Evolutionary conservation across 2,888 invertebrate genomes (phyloP), one percentile per base, ranked within the genome.

Genomic region (Brachyptera risi): DNA sequence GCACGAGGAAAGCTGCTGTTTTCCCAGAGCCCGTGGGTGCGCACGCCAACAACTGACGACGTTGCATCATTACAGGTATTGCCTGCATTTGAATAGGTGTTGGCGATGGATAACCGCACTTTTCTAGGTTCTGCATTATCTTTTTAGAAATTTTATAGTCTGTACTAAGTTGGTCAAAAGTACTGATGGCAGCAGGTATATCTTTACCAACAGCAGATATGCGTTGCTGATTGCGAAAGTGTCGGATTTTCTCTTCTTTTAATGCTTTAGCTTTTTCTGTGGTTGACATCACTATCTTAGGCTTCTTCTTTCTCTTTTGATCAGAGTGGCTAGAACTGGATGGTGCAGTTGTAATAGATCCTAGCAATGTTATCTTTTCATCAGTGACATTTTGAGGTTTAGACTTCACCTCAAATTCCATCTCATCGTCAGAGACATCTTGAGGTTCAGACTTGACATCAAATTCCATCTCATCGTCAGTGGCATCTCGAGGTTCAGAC

Each of bases 21-120:
- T 98, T 98, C 7, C 98, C 98, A 0, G 96, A 96, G 1, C 98
- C 98, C 0, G 98, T 99, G 0, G 97, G 97, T 0, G 98, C 98
- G 74, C 94, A 95, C 0, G 94, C 96, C 69, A 98, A 81, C 31
- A 97, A 76, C 72, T 96, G 90, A 56, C 92, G 82, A 42, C 84
- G 83, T 84, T 87, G 80, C 58, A 96, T 73, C 87, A 98, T 87
- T 62, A 91, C 82, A 1, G 98, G 93, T 67, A 96, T 82, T 0
- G 93, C 89, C 76, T 98, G 97, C 81, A 95, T 87, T 77, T 96
- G 96, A 68, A 96, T 88, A 0, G 94, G 87, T 0, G 96, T 95
- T 0, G 96, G 96, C 58, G 82, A 80, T 0, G 75, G 72, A 69
- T 90, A 94, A 0, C 88, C 88, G 69, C 86, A 85, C 59, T 80